Evolutionary conservation across 1,140 invertebrate genomes (phyloP), one percentile per base, ranked within the genome.

Genomic region (Caerostris extrusa): DNA sequence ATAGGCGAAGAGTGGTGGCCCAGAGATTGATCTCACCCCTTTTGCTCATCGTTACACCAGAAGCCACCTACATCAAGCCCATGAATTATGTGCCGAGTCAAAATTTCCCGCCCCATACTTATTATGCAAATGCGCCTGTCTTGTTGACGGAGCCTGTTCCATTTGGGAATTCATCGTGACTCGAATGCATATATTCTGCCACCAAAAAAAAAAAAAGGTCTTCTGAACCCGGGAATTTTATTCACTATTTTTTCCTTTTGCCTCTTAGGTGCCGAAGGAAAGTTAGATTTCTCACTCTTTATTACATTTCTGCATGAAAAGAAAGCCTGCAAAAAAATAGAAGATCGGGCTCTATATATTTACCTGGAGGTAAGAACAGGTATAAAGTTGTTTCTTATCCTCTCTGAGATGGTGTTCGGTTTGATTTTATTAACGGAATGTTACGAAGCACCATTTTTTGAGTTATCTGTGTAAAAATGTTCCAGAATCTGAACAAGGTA

Each of bases 131-230:
- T 87, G 57, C 57, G 53, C 6, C 6, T 53, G 85, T 87, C 60
- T 87, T 87, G 85, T 87, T 87, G 85, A 87, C 85, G 85, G 85
- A 87, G 85, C 85, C 7, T 14, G 10, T 61, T 64, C 60, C 85
- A 60, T 64, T 87, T 64, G 85, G 85, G 58, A 87, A 56, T 87
- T 56, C 82, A 56, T 83, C 82, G 82, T 83, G 82, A 57, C 82
- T 19, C 10, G 82, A 83, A 83, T 83, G 19, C 82, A 83, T 57
- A 56, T n/a, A 83, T 83, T 8, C 34, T 58, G 12, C 17, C 53
- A 3, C 55, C 55, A 81, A n/a, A 67, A 67, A 67, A 67, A 34
- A 34, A n/a, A 67, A 67, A 67, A 67, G 61, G 14, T 12, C 19
- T 34, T 50, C 8, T 12, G 71, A 77, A 64, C 61, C 7, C 7